Base-by-base conservation (phyloP, 2,113 vertebrate species). In the Crotalus helleri region DNA sequence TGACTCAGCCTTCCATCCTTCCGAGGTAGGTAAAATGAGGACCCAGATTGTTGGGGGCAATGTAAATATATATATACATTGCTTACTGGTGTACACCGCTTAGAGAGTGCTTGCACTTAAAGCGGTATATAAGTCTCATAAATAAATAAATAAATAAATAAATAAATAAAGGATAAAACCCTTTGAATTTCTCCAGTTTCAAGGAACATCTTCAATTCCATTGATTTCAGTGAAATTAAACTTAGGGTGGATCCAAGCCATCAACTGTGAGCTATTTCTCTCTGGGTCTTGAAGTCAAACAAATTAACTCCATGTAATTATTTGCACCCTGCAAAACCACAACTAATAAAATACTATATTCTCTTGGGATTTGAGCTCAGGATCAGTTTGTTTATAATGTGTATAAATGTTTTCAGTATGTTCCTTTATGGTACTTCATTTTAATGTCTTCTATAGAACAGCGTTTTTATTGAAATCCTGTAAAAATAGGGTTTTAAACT, bases 371-470 rank as follows among this genome's bases (percentile, higher is more conserved):
- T 33, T 13, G 17, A 23, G n/a, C 51, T 51, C 24, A 44, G 3
- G 19, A 2, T 55, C 46, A 90, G 0, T 86, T 89, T 81, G 10
- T 29, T 88, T 93, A 49, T n/a, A 92, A 92, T 57, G 33, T 13
- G 94, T 91, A 57, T 24, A n/a, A 93, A 92, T 0, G 0, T 6
- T 81, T 95, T 95, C 4, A 92, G 4, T 93, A 57, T 94, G 92
- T 92, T 90, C 29, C 49, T 91, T 93, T 91, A 26, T 44, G 19
- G 39, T 58, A 33, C 86, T n/a, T 29, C 92, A 51, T 17, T 0
- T 93, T 92, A 94, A 74, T 29, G 87, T 55, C 29, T 94, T 94
- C 93, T 91, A 33, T 93, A 39, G 15, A 39, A 49, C 26, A 91
- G 87, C 90, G 58, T 95, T 89, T 54, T 11, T 55, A 90, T 4